Evolutionary conservation across 1,140 invertebrate species (phyloP), one percentile per base, ranked within the genome.

Genomic region (Cardiocondyla obscurior): DNA sequence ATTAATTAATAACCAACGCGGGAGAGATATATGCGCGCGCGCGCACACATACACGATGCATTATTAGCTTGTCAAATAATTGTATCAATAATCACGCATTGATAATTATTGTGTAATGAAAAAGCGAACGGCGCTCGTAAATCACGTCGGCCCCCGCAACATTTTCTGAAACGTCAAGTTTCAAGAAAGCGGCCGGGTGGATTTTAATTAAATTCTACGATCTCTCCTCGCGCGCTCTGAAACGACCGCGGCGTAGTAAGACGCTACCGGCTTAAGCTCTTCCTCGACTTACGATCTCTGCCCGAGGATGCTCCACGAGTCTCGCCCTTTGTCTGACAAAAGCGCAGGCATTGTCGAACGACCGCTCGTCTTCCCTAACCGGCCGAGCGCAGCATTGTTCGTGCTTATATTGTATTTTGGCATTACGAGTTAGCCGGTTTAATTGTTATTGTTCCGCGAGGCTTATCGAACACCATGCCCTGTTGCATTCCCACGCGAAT

Each of bases 361-460:
- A 76, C 72, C 30, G 69, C 69, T 82, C 60, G 77, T 76, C 81
- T 57, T 76, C 51, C 57, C 64, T 28, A 30, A 2, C 8, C 58
- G 25, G 39, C 22, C 22, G 44, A 16, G 53, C 72, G 76, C 51
- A 72, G 82, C 81, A 90, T 90, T 90, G 89, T 89, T 90, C 87
- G 87, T 88, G 87, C 86, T 86, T 90, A 89, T 90, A 90, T 84
- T 86, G 84, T 86, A 89, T 86, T 82, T 89, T 82, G 86, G 84
- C 79, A 87, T 87, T 88, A 88, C 84, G 77, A 90, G 88, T 84
- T 76, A 58, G 79, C 77, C 67, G 73, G 84, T 84, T 90, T 90
- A 86, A 90, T 90, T 90, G 86, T 90, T 89, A 90, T 85, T 90
- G 86, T 90, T 90, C 82, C 88, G 72, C 33, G n/a, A 83, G 58